These are phyloP conservation scores for Manis pentadactyla DNA, from an alignment of 2,797 vertebrate genomes.

Conservation along the genomic window DNA sequence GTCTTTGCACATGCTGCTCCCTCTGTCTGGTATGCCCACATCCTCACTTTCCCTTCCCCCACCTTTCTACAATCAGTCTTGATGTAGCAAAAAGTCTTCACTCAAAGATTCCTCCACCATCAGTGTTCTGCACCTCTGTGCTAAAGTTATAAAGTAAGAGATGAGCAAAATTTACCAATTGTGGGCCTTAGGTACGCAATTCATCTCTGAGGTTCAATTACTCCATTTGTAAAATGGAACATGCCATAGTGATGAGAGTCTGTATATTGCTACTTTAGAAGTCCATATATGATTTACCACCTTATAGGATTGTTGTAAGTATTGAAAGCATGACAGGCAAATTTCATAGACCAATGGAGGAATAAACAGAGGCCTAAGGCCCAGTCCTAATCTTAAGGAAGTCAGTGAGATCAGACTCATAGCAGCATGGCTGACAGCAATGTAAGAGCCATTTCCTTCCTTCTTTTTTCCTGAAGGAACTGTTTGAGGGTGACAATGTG, in stretches of 20 bases:
- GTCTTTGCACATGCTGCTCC: not conserved
- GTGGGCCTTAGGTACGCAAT: not conserved
- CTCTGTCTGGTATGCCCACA: not conserved
- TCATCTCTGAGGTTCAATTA: slow-evolving; percentile 14
- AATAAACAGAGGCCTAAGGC: not conserved
- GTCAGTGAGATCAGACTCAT: not conserved
- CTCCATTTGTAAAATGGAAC: not conserved
- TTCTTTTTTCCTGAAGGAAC: not conserved
- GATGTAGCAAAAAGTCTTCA: not conserved
- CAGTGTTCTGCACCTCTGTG: not conserved
- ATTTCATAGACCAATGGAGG: not conserved
- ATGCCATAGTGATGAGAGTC: not conserved
- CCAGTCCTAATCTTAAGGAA: not conserved
- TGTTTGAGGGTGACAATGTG: not conserved
- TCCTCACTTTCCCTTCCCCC: not conserved
- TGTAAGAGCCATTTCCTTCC: not conserved
- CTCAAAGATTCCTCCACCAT: not conserved
- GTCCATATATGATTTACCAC: not conserved
- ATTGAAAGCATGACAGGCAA: not conserved
- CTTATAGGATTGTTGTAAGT: not conserved
- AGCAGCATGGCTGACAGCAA: not conserved
- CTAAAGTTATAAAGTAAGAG: not conserved
- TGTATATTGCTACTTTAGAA: not conserved
- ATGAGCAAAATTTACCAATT: not conserved
- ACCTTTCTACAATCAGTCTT: not conserved